Percentiles rank a stretch among this genome's conserved stretches.
Evolutionary conservation across 2,797 vertebrate genomes (phyloP).

Genomic region (Chloroceryle amazona): DNA sequence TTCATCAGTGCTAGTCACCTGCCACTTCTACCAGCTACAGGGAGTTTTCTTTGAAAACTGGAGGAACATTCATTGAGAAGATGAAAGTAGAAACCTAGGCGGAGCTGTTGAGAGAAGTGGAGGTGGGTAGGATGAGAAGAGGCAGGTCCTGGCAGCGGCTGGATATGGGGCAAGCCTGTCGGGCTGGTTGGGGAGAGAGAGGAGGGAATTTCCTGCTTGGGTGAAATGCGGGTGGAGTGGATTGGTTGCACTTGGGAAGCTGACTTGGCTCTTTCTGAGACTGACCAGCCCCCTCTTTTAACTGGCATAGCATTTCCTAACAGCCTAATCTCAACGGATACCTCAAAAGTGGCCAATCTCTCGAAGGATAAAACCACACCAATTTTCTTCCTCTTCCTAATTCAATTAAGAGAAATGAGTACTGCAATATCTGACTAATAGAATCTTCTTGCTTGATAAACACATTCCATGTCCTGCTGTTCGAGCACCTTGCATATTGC

Average conservation of each 20-base stretch:
- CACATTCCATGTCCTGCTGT: neutral
- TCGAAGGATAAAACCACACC: conserved; percentile 51
- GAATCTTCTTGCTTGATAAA: conserved; percentile 43
- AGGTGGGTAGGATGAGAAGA: conserved; percentile 57
- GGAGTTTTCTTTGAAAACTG: conserved; percentile 26
- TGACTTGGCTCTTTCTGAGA: conserved; percentile 58
- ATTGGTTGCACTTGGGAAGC: conserved; percentile 28
- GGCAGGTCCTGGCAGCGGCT: conserved; percentile 56
- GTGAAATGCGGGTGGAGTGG: conserved; percentile 59
- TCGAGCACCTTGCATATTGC: neutral
- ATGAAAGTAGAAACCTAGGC: conserved; percentile 62
- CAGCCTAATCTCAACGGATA: conserved; percentile 43
- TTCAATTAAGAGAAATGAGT: conserved; percentile 59
- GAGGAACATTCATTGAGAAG: conserved; percentile 39
- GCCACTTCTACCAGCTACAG: neutral
- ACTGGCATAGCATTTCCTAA: neutral
- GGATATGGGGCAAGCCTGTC: conserved; percentile 58
- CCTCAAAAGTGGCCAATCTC: conserved; percentile 64
- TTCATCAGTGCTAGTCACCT: conserved; percentile 15
- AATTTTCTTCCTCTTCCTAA: conserved; percentile 50
- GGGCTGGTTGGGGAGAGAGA: conserved; percentile 37
- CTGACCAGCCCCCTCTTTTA: conserved; percentile 48
- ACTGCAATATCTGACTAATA: conserved; percentile 44
- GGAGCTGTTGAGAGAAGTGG: conserved; percentile 63
- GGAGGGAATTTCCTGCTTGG: conserved; percentile 75